Evolutionary conservation across 2,888 invertebrate genomes (phyloP), one percentile per base, ranked within the genome.

Genomic region (Koerneria pararmatus): DNA sequence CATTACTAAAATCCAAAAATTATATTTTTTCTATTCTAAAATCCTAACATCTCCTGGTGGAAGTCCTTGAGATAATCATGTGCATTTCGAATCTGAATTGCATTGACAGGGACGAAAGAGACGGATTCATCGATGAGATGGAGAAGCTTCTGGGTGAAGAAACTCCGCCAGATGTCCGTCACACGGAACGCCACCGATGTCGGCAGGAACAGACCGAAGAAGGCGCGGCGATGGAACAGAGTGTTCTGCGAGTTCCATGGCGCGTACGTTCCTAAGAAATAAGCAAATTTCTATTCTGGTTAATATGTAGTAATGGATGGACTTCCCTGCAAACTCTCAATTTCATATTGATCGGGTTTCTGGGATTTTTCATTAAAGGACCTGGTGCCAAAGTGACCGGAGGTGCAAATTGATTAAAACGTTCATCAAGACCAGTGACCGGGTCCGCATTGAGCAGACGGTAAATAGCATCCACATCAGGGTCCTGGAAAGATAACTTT

Each of bases 171-270:
- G 51, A 76, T 74, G 56, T 76, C 76, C 0, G 73, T 72, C 2
- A 53, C 57, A 34, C 54, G 11, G 37, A 76, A 76, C 0, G 72
- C 69, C 0, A 76, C 74, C 5, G 72, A 72, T n/a, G 71, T 69
- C 1, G 76, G 76, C 2, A 76, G 66, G 53, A 73, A 70, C 19
- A 76, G 54, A 8, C 70, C 72, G 64, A 72, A 73, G 65, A 76
- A 76, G 1, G 76, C 74, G 2, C 56, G 60, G 19, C 68, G 63
- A 49, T 72, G 68, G 69, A 76, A 76, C 0, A 76, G 60, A 5
- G 76, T 76, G 51, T 76, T 75, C 56, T 74, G 76, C 0, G 74
- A 74, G 46, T 76, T 76, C 71, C 72, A 74, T 11, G 76, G 76
- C 15, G 76, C 61, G 59, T 71, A 75, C 0, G 70, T 70, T 0